A percentile compares a stretch with the other conserved stretches of the same genome.
Evolutionary conservation across 1,140 invertebrate genomes (phyloP).

Genomic region (Drosophila rhopaloa): DNA sequence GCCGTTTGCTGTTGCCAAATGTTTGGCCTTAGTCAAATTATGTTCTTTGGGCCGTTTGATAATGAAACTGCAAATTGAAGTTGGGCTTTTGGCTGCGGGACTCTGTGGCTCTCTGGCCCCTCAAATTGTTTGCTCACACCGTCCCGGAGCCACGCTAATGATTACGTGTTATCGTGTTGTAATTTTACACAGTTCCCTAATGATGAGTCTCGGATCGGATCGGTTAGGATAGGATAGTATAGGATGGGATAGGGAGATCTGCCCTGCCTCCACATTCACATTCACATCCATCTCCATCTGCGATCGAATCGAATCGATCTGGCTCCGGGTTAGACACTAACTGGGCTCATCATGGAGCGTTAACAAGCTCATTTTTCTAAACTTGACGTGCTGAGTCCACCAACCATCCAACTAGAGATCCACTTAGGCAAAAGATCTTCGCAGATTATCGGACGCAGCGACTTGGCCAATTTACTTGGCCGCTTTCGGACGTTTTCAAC

Average conservation of each 20-base stretch:
- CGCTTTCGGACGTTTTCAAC: constrained; percentile 36
- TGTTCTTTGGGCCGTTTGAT: constrained; percentile 82
- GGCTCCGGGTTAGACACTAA: constrained; percentile 83
- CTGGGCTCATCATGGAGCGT: constrained; percentile 83
- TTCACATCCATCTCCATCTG: constrained; percentile 55
- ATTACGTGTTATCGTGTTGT: constrained; percentile 84
- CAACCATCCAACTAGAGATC: constrained; percentile 21
- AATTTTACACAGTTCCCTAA: constrained; percentile 82
- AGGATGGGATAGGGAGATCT: neutral
- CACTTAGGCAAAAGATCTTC: constrained; percentile 47
- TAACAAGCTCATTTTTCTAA: constrained; percentile 84
- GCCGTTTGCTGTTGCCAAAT: constrained; percentile 60
- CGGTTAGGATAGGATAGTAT: constrained; percentile 1
- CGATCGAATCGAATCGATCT: constrained; percentile 46
- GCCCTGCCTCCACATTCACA: constrained; percentile 21
- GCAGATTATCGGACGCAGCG: constrained; percentile 26
- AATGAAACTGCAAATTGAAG: constrained; percentile 79
- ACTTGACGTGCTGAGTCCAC: constrained; percentile 71
- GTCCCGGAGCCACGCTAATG: constrained; percentile 66
- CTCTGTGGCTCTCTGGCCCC: constrained; percentile 5
- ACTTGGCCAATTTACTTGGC: constrained; percentile 38
- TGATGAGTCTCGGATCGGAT: constrained; percentile 54
- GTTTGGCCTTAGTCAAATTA: constrained; percentile 79
- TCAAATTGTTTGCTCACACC: constrained; percentile 78
- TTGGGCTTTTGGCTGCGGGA: constrained; percentile 18